Conservation (phyloP, 2,113 vertebrate species). For the Leucoraja erinaceus region DNA sequence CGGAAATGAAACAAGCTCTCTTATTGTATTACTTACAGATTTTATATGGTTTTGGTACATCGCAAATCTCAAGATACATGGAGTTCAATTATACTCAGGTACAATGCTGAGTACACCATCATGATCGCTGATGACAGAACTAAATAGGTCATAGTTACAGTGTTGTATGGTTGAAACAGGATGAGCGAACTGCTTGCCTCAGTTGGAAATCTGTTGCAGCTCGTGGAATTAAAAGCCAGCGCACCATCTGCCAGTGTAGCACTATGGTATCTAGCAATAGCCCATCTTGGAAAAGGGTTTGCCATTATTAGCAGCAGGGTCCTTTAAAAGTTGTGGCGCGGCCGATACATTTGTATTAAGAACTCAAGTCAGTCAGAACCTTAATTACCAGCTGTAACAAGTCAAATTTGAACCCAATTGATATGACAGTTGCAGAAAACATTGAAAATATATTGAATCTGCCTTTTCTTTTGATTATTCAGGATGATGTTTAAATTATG, state of each 20-base stretch:
- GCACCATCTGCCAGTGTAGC: not conserved
- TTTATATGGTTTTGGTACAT: not conserved
- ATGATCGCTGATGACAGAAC: not conserved
- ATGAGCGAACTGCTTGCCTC: too few relatives aligned
- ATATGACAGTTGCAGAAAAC: not conserved
- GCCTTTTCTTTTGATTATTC: not conserved
- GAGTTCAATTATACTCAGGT: not conserved
- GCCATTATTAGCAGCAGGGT: not conserved
- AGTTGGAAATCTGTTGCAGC: not conserved
- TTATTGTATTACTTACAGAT: not conserved
- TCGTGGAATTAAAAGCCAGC: not conserved
- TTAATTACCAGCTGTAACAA: not conserved
- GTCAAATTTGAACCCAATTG: not conserved
- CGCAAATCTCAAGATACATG: not conserved
- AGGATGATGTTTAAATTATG: not conserved
- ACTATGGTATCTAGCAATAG: too few relatives aligned
- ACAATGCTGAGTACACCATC: too few relatives aligned
- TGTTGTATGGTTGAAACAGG: not conserved
- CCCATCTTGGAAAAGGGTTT: not conserved
- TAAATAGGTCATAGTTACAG: not conserved
- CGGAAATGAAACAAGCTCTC: not conserved
- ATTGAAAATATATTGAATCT: not conserved
- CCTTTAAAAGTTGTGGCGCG: too few relatives aligned
- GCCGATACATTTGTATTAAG: not conserved
- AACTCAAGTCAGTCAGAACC: not conserved